Percentiles rank a stretch among this genome's conserved stretches.
Conservation (phyloP, 1,140 invertebrate species). For the Homalodisca vitripennis region DNA sequence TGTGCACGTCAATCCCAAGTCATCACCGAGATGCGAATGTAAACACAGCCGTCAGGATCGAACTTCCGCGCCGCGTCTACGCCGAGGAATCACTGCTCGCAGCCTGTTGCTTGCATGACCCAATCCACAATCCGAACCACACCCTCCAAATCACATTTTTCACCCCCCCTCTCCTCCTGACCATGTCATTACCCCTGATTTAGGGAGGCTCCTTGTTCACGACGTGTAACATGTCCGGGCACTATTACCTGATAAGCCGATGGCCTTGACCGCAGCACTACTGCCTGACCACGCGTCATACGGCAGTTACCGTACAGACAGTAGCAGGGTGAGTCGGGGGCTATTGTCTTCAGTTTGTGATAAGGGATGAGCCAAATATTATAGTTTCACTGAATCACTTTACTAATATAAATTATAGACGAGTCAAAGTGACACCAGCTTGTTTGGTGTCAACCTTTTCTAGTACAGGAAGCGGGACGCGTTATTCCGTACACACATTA, state of each 20-base stretch:
- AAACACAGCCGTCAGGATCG: neutral
- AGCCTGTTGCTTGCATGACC: slow-evolving; percentile 6
- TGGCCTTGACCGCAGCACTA: slow-evolving; percentile 6
- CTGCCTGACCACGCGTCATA: too few relatives aligned
- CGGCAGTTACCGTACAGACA: too few relatives aligned
- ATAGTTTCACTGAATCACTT: too few relatives aligned
- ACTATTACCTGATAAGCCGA: slow-evolving; percentile 8
- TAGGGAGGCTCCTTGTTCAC: slow-evolving; percentile 8
- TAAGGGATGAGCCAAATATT: too few relatives aligned
- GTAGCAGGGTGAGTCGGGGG: too few relatives aligned
- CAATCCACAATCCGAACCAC: slow-evolving; percentile 9
- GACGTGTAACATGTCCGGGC: slow-evolving; percentile 24
- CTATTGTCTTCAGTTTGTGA: too few relatives aligned
- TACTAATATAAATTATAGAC: too few relatives aligned
- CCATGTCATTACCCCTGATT: slow-evolving; percentile 19
- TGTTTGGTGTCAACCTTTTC: too few relatives aligned
- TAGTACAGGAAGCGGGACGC: too few relatives aligned
- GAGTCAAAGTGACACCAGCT: too few relatives aligned
- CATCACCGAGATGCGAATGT: neutral
- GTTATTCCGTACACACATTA: too few relatives aligned
- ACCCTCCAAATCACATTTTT: slow-evolving; percentile 22
- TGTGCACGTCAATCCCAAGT: neutral
- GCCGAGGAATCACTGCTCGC: neutral
- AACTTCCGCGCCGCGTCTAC: neutral
- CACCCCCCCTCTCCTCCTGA: neutral